Conservation (phyloP, 2,113 vertebrate genomes). For the Actenoides lindsayi region DNA sequence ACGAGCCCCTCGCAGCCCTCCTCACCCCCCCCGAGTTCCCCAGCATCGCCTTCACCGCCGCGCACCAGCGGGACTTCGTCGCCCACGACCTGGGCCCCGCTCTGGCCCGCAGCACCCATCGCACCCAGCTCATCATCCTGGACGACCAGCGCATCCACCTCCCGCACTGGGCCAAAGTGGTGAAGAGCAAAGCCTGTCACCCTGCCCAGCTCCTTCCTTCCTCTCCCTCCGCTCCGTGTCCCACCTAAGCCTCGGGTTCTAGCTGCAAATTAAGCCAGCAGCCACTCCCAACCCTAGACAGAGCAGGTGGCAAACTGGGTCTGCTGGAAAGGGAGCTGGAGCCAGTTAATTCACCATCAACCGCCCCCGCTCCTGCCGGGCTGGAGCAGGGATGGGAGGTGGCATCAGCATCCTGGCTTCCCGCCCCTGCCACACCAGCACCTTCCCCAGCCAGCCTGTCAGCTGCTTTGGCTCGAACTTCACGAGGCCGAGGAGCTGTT, state of each 20-base stretch:
- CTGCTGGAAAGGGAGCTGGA: neutral
- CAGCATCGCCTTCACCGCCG: constrained; percentile 83
- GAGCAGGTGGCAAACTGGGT: neutral
- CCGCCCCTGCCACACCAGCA: neutral
- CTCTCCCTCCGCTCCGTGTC: fast-evolving
- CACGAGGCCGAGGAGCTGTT: fast-evolving
- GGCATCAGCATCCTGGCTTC: neutral
- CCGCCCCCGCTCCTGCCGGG: fast-evolving
- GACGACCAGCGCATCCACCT: constrained; percentile 89
- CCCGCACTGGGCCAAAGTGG: constrained; percentile 91
- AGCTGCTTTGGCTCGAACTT: neutral
- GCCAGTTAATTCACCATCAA: neutral
- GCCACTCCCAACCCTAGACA: neutral
- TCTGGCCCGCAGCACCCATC: constrained; percentile 78
- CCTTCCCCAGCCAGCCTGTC: neutral
- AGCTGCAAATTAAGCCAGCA: fast-evolving
- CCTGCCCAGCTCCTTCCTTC: neutral
- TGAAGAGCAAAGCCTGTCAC: constrained; percentile 60
- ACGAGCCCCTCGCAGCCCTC: constrained; percentile 84
- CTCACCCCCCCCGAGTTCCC: constrained; percentile 84
- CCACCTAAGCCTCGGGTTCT: neutral
- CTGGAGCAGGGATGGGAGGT: neutral
- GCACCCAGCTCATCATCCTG: constrained; percentile 81
- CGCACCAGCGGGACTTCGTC: constrained; percentile 89
- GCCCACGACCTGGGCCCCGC: constrained; percentile 86